phyloP scores from a whole-genome alignment of 1,140 invertebrate species.

The Caenorhabditis elegans region DNA sequence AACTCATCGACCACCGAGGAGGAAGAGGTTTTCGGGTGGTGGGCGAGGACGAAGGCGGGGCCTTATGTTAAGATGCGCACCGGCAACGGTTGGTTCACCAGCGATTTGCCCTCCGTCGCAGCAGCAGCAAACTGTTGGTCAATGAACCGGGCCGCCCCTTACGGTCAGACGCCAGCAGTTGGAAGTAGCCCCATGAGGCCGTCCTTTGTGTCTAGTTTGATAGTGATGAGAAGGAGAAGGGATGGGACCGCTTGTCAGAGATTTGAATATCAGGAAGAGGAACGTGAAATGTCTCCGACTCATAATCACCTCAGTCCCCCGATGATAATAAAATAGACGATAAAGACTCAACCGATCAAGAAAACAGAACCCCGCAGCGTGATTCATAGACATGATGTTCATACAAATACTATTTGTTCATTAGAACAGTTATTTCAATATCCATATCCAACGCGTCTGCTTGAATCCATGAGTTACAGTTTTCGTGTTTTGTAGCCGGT shows the following conservation, averaged over 20 bases:
- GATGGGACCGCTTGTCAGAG: background rate
- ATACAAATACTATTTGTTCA: no score
- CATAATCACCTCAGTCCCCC: background rate
- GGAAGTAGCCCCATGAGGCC: background rate
- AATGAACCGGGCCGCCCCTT: background rate
- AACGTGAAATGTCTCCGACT: background rate
- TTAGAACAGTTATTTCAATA: no score
- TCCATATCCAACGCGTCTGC: no score
- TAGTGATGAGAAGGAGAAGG: background rate
- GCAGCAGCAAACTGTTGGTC: background rate
- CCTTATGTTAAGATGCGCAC: background rate
- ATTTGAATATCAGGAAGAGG: constrained; percentile 1
- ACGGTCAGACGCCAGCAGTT: background rate
- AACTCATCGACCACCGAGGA: constrained; percentile 22
- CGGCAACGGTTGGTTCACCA: background rate
- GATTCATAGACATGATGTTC: no score
- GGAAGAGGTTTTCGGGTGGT: constrained; percentile 15
- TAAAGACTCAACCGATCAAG: background rate
- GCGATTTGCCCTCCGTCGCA: background rate
- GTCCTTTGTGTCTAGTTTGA: background rate
- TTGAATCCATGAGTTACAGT: background rate
- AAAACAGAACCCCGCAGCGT: background rate
- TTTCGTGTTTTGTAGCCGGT: background rate
- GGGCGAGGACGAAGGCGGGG: background rate
- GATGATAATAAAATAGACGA: background rate